A percentile compares a stretch with the other conserved stretches of the same genome.
Evolutionary conservation across 2,888 invertebrate genomes (phyloP).

Genomic region (Drosophila fungiperda): DNA sequence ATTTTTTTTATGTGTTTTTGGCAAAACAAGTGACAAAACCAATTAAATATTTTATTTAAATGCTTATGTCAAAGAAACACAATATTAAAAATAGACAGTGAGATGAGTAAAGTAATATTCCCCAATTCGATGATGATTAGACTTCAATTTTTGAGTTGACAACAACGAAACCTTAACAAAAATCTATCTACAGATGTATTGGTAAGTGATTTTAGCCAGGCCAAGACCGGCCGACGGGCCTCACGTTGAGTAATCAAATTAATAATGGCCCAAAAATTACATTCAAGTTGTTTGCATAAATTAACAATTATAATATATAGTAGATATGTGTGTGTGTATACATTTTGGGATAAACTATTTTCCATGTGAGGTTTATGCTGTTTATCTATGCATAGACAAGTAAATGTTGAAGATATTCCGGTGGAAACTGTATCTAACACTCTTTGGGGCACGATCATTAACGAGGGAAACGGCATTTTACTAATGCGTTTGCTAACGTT

Average conservation of each 20-base stretch:
- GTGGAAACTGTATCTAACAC: slow-evolving; percentile 47
- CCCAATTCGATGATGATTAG: not conserved
- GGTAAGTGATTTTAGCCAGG: slow-evolving; percentile 47
- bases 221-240: slow-evolving; percentile 22
- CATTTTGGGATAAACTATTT: slow-evolving; percentile 35
- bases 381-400: slow-evolving; percentile 46
- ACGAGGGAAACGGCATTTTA: slow-evolving; percentile 49
- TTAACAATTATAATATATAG: slow-evolving; percentile 77
- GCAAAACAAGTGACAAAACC: slow-evolving; percentile 3
- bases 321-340: slow-evolving; percentile 2
- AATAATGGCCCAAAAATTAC: slow-evolving; percentile 76
- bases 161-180: not conserved
- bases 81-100: not conserved
- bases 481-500: slow-evolving; percentile 45
- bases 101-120: not conserved
- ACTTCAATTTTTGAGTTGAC: not conserved
- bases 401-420: slow-evolving; percentile 39
- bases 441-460: slow-evolving; percentile 45
- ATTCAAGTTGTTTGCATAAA: slow-evolving; percentile 81
- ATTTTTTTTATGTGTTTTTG: slow-evolving; percentile 3
- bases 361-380: slow-evolving; percentile 34
- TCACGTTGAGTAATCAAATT: slow-evolving; percentile 76
- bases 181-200: slow-evolving; percentile 22
- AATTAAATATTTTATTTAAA: slow-evolving; percentile 8
- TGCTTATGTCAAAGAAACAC: not conserved